Evolutionary conservation across 2,113 vertebrate genomes (phyloP).

Genomic region (Ctenomys sociabilis): DNA sequence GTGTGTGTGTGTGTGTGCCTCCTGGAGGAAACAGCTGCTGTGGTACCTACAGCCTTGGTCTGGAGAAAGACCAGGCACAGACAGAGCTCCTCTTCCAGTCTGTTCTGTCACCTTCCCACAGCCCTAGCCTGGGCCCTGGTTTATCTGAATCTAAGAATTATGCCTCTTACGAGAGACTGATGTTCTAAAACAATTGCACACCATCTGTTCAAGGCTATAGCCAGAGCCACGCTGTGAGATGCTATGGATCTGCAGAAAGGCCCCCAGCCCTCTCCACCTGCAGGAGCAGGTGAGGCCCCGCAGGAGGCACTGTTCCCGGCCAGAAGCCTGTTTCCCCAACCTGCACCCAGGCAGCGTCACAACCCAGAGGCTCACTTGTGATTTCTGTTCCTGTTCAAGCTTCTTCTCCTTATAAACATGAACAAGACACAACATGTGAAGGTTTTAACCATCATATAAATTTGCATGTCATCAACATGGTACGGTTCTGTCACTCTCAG

Average conservation of each 20-base stretch:
- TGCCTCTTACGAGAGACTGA: neutral
- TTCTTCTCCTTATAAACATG: rapidly evolving
- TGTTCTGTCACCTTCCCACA: neutral
- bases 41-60: rapidly evolving
- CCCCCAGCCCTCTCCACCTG: too few relatives aligned
- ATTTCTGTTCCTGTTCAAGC: neutral
- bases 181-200: neutral
- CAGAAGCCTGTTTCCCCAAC: rapidly evolving
- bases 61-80: neutral
- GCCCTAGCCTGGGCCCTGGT: rapidly evolving
- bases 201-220: neutral
- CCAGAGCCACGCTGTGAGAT: neutral
- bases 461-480: neutral
- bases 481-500: neutral
- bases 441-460: neutral
- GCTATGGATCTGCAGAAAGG: neutral
- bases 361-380: rapidly evolving
- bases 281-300: neutral
- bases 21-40: neutral
- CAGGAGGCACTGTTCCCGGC: rapidly evolving
- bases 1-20: neutral
- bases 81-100: rapidly evolving
- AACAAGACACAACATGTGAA: neutral
- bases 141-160: neutral
- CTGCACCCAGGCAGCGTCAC: rapidly evolving